Evolutionary conservation across 2,113 vertebrate genomes (phyloP).

Genomic region (Meleagris gallopavo): DNA sequence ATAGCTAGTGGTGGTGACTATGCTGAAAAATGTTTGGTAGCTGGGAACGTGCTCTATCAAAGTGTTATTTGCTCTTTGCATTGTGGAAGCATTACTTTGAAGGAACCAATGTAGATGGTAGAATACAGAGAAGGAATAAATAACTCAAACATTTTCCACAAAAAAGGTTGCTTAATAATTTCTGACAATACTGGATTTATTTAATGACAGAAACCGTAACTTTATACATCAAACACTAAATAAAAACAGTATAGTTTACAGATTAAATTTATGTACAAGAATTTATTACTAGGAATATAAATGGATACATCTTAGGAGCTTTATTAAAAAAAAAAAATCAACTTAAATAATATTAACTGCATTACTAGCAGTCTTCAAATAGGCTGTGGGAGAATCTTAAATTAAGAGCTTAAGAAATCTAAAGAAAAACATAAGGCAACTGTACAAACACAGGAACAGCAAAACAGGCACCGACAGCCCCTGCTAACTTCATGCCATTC

Average conservation of each 20-base stretch:
- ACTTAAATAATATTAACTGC: background rate
- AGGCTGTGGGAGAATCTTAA: background rate
- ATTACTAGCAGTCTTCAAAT: background rate
- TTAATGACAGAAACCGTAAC: constrained; percentile 39
- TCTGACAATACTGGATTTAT: constrained; percentile 55
- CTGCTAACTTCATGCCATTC: background rate
- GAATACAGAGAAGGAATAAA: background rate
- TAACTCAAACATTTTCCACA: background rate
- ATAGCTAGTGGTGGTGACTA: too few species aligned
- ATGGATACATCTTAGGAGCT: background rate
- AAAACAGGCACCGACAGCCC: background rate
- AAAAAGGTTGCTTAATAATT: background rate
- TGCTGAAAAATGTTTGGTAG: too few species aligned
- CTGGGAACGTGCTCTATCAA: too few species aligned
- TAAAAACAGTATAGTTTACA: constrained; percentile 63
- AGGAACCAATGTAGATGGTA: background rate
- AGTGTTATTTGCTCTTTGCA: too few species aligned
- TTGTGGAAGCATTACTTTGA: too few species aligned
- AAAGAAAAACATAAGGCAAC: constrained; percentile 37
- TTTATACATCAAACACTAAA: constrained; percentile 59
- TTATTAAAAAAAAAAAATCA: background rate
- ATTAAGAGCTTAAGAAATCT: background rate
- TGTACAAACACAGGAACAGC: background rate
- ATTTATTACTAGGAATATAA: constrained; percentile 26
- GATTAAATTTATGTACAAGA: constrained; percentile 58